These are phyloP conservation scores for Eptesicus fuscus DNA, from an alignment of 2,113 vertebrate species.

Conservation along the genomic window DNA sequence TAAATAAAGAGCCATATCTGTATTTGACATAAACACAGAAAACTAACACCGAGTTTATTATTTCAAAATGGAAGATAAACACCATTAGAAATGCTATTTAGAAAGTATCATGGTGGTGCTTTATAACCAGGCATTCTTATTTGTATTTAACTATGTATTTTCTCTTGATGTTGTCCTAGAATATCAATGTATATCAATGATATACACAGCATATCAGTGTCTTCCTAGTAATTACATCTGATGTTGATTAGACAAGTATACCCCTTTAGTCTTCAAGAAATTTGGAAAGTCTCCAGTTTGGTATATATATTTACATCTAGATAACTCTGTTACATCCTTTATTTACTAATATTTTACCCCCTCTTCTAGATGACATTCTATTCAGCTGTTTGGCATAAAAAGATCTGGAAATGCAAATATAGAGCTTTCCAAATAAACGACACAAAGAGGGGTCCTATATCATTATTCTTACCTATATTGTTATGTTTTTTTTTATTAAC, in stretches of 20 bases:
- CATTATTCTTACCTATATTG: neutral
- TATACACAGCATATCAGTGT: neutral
- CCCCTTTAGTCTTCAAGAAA: neutral
- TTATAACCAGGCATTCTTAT: neutral
- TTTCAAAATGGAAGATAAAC: neutral
- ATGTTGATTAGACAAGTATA: neutral
- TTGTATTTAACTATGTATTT: neutral
- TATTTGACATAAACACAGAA: neutral
- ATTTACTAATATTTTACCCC: neutral
- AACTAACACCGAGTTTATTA: neutral
- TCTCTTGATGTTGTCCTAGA: neutral
- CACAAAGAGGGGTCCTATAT: neutral
- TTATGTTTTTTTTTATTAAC: neutral
- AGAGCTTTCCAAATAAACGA: neutral
- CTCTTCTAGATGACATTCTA: neutral
- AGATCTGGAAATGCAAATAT: neutral
- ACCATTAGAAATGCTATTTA: neutral
- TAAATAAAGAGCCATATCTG: neutral
- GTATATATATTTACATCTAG: neutral
- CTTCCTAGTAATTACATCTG: neutral
- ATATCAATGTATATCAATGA: neutral
- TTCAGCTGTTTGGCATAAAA: neutral
- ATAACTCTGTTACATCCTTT: neutral
- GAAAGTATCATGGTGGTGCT: neutral
- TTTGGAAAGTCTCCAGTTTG: neutral